These are phyloP conservation scores for Cephalotes varians DNA, from an alignment of 2,888 invertebrate genomes.

Conservation along the genomic window DNA sequence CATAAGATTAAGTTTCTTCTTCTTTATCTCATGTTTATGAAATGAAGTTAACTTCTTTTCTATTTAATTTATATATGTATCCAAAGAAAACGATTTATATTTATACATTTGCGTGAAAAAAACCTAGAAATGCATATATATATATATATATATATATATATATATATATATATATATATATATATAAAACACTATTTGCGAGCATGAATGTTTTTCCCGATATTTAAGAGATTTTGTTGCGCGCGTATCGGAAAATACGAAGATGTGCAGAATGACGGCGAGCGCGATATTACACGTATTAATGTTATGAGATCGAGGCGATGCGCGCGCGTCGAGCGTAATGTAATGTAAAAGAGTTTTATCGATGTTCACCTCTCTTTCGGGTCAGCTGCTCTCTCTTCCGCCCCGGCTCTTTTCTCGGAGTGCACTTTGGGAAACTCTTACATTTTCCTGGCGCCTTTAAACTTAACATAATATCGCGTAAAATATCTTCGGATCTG, in stretches of 20 bases:
- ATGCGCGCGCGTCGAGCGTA: slow-evolving; percentile 69
- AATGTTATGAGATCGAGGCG: slow-evolving; percentile 70
- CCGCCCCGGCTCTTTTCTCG: slow-evolving; percentile 17
- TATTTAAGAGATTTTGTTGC: slow-evolving; percentile 51
- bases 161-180: too few species aligned
- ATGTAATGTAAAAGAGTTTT: slow-evolving; percentile 78
- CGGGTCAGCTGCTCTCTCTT: slow-evolving; percentile 66
- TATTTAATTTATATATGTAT: not conserved
- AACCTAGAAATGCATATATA: not conserved
- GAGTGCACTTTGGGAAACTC: slow-evolving; percentile 59
- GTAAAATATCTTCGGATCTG: slow-evolving; percentile 64
- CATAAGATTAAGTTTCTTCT: not conserved
- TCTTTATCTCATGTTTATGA: not conserved
- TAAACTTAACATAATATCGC: slow-evolving; percentile 72
- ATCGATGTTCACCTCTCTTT: slow-evolving; percentile 71
- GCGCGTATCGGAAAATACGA: slow-evolving; percentile 43
- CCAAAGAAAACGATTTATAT: slow-evolving; percentile 16
- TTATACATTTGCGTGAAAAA: not conserved
- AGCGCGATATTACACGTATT: slow-evolving; percentile 62
- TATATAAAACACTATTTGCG: too few species aligned
- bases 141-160: too few species aligned
- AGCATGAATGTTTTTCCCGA: slow-evolving; percentile 48
- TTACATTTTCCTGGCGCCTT: slow-evolving; percentile 59
- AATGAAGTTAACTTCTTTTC: not conserved
- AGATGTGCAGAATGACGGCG: slow-evolving; percentile 49